Percentiles rank a stretch among this genome's conserved stretches.
Conservation (phyloP, 2,797 vertebrate genomes). For the Merluccius polli region DNA sequence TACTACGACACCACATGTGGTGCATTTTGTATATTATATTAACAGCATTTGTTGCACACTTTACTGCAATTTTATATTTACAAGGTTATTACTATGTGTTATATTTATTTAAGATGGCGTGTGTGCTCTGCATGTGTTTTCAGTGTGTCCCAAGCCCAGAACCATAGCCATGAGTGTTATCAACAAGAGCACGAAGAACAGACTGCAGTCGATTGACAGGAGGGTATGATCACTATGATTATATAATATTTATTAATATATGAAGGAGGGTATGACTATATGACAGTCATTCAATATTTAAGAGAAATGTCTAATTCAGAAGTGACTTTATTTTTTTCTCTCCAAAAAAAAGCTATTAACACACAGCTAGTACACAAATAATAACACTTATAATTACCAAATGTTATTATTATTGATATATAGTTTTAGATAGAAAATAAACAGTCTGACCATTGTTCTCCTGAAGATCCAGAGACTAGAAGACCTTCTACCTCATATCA, state of each 20-base stretch:
- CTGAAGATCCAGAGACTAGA: conserved; percentile 74
- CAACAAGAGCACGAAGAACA: conserved; percentile 68
- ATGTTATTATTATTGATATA: not conserved
- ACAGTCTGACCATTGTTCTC: conserved; percentile 1
- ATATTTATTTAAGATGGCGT: not conserved
- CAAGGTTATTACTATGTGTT: no score
- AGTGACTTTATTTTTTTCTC: no score
- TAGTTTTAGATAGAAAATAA: not conserved
- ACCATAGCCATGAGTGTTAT: conserved; percentile 63
- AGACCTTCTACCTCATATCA: conserved; percentile 71
- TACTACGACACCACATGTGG: not conserved
- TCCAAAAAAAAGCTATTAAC: no score
- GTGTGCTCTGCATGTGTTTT: not conserved
- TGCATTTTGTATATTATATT: no score
- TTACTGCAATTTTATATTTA: not conserved
- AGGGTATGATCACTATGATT: conserved; percentile 56
- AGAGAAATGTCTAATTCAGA: no score
- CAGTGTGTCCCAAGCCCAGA: conserved; percentile 67
- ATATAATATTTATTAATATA: not conserved
- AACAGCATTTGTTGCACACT: no score
- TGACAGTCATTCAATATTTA: no score
- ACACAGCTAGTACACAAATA: no score
- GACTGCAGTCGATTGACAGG: conserved; percentile 62
- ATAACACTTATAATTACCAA: no score
- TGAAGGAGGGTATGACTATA: not conserved